These are phyloP conservation scores for Elymnias hypermnestra DNA, from an alignment of 1,140 invertebrate genomes.

Conservation along the genomic window DNA sequence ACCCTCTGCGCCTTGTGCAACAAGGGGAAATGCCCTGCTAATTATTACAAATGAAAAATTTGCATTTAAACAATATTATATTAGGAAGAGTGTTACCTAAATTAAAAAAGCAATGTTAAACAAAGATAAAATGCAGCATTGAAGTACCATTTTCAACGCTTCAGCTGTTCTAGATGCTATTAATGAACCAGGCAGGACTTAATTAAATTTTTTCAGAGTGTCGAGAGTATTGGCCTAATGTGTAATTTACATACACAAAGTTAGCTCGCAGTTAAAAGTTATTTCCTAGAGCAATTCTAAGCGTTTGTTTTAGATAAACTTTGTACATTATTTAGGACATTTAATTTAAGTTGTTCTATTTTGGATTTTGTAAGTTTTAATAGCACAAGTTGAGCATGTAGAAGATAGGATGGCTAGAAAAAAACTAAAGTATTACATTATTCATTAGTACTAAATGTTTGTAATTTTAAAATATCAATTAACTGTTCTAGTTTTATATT, in stretches of 20 bases:
- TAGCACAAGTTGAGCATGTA: background rate
- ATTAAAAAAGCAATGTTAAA: too few species aligned
- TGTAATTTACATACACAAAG: background rate
- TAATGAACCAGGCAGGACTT: background rate
- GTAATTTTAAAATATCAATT: too few species aligned
- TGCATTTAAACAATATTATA: too few species aligned
- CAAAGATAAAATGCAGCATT: too few species aligned
- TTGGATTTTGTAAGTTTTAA: background rate
- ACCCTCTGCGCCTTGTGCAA: too few species aligned
- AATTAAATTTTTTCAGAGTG: background rate
- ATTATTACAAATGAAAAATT: too few species aligned
- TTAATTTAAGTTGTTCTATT: slow-evolving; percentile 8
- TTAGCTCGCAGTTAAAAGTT: background rate
- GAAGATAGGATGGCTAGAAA: too few species aligned
- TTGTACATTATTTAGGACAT: slow-evolving; percentile 9
- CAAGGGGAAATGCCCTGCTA: too few species aligned
- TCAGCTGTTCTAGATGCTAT: background rate
- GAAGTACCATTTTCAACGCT: background rate
- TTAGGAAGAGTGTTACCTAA: too few species aligned
- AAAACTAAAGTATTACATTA: too few species aligned
- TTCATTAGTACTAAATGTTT: too few species aligned
- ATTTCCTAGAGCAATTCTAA: slow-evolving; percentile 1
- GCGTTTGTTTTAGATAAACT: slow-evolving; percentile 2
- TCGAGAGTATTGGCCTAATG: background rate
- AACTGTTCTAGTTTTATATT: too few species aligned